phyloP scores from a whole-genome alignment of 2,113 vertebrate genomes.

The Psilopogon haemacephalus region DNA sequence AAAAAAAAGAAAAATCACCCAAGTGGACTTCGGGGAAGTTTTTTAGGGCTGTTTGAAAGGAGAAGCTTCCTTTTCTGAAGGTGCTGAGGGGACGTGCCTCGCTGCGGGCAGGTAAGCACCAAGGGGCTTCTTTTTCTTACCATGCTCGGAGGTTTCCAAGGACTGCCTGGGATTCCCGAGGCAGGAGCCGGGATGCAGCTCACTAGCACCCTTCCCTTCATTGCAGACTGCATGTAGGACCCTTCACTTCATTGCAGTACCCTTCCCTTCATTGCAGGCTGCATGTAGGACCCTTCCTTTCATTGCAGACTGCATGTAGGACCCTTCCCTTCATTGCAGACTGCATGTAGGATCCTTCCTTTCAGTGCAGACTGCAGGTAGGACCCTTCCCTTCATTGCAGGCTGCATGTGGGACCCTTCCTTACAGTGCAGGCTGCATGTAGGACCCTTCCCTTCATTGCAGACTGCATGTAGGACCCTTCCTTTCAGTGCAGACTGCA shows the following conservation, averaged over 20 bases:
- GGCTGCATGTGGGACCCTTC: too few species aligned
- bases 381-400: background rate
- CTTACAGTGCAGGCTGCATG: too few species aligned
- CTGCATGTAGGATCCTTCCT: too few species aligned
- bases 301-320: background rate
- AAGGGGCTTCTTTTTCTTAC: background rate
- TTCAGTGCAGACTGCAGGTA: too few species aligned
- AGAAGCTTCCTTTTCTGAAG: conserved; percentile 13
- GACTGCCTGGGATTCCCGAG: background rate
- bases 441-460: too few species aligned
- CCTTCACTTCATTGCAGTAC: too few species aligned
- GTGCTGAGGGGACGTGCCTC: background rate
- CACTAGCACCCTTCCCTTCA: background rate
- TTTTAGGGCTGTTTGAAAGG: conserved; percentile 1
- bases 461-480: too few species aligned
- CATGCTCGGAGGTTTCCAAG: background rate
- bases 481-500: too few species aligned
- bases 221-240: background rate
- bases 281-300: background rate
- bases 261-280: too few species aligned
- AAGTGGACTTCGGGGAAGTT: background rate
- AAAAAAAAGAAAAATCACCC: conserved; percentile 16
- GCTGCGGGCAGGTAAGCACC: conserved; percentile 50
- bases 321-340: too few species aligned
- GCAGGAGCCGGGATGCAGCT: background rate